These are phyloP conservation scores for Eugnorisma glareosa DNA, from an alignment of 2,888 invertebrate genomes.

Conservation along the genomic window DNA sequence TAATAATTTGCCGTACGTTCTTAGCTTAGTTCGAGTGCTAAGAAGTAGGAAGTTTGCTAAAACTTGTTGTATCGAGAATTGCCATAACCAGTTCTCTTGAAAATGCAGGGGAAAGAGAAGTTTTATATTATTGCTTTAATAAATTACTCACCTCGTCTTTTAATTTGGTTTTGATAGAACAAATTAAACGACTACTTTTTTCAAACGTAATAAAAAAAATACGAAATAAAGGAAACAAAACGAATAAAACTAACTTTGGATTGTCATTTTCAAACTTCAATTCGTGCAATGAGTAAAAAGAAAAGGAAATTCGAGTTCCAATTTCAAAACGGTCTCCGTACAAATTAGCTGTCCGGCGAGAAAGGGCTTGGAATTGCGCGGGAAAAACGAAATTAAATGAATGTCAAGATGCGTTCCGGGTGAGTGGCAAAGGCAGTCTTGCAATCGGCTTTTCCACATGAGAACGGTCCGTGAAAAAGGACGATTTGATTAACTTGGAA, in stretches of 20 bases:
- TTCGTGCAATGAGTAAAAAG: not conserved
- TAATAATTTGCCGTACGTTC: slow-evolving; percentile 47
- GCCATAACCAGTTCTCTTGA: slow-evolving; percentile 31
- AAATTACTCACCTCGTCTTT: not conserved
- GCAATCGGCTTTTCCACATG: slow-evolving; percentile 39
- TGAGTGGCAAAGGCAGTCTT: slow-evolving; percentile 37
- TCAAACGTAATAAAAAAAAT: not conserved
- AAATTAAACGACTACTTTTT: too few relatives aligned
- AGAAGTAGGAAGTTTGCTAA: slow-evolving; percentile 45
- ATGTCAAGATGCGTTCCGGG: slow-evolving; percentile 55
- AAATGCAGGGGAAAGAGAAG: slow-evolving; percentile 6
- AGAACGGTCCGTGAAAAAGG: slow-evolving; percentile 18
- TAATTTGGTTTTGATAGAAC: not conserved
- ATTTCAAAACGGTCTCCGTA: slow-evolving; percentile 35
- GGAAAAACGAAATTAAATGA: slow-evolving; percentile 52
- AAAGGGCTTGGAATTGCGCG: slow-evolving; percentile 30
- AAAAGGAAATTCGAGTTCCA: slow-evolving; percentile 18
- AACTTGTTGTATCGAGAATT: slow-evolving; percentile 52
- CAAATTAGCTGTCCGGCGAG: slow-evolving; percentile 28
- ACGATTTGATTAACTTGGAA: slow-evolving; percentile 10
- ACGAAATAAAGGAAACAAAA: not conserved
- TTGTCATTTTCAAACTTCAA: slow-evolving; percentile 8
- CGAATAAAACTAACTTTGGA: not conserved
- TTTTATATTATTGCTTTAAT: not conserved
- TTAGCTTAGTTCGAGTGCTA: slow-evolving; percentile 50